Conservation (phyloP, 2,797 vertebrate species). For the Cuculus canorus region DNA sequence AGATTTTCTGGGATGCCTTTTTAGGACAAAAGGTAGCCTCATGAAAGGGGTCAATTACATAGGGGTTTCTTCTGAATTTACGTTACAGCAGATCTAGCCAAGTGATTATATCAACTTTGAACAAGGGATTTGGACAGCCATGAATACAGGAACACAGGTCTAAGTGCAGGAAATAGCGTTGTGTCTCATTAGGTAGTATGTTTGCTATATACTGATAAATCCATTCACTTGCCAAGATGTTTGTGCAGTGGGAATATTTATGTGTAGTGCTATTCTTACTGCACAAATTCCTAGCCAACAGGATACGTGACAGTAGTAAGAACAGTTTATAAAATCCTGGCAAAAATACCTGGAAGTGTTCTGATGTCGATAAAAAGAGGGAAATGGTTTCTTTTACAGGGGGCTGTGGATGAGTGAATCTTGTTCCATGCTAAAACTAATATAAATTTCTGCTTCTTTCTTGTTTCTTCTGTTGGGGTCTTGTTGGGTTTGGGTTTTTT, state of each 20-base stretch:
- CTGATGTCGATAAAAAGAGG: not conserved
- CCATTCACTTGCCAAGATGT: constrained; percentile 6
- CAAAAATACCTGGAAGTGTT: constrained; percentile 33
- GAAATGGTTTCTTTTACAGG: not conserved
- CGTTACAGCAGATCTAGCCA: not conserved
- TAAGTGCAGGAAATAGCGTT: not conserved
- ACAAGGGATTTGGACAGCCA: constrained; percentile 2
- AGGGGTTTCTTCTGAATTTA: not conserved
- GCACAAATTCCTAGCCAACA: not conserved
- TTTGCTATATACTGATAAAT: constrained; percentile 13
- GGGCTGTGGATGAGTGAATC: not conserved
- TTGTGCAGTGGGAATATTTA: not conserved
- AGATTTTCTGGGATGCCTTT: not conserved
- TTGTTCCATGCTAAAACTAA: not conserved
- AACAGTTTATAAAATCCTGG: not conserved
- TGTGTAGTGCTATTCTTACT: not conserved
- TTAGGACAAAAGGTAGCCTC: not conserved
- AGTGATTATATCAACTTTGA: not conserved
- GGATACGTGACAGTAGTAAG: not conserved
- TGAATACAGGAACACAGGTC: constrained; percentile 12
- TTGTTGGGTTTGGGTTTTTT: no score
- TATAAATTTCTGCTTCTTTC: not conserved
- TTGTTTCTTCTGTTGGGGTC: no score
- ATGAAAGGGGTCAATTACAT: not conserved
- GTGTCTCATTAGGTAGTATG: not conserved